Evolutionary conservation across 2,888 invertebrate genomes (phyloP).

Genomic region (Oscheius onirici): DNA sequence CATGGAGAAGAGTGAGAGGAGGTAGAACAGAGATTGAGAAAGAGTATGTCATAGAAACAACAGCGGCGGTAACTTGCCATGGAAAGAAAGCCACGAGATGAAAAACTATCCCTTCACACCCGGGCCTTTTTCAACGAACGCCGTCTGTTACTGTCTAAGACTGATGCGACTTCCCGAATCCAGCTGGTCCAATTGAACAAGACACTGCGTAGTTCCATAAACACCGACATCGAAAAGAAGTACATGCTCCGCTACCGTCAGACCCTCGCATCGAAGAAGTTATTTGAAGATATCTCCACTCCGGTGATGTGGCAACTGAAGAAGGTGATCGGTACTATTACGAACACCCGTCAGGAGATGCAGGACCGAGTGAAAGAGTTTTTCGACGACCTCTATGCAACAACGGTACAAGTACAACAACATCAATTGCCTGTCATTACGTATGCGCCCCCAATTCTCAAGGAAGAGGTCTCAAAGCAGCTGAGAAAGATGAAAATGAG

Average conservation of each 20-base stretch:
- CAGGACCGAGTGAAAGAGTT: slow-evolving; percentile 2
- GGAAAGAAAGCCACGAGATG: background rate
- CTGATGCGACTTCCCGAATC: no score
- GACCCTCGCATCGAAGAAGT: background rate
- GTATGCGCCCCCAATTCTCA: no score
- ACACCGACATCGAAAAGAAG: background rate
- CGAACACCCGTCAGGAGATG: no score
- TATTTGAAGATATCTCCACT: background rate
- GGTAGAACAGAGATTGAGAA: no score
- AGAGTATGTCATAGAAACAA: no score
- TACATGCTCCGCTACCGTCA: background rate
- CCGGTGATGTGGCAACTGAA: background rate
- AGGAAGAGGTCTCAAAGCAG: no score
- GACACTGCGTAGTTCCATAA: background rate
- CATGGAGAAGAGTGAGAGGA: background rate
- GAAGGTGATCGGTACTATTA: background rate
- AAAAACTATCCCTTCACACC: slow-evolving; percentile 4
- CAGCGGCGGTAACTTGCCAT: slow-evolving; percentile 4
- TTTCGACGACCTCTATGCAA: background rate
- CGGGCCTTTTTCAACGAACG: background rate
- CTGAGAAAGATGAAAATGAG: no score
- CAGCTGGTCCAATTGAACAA: background rate
- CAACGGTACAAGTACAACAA: background rate
- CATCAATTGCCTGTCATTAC: slow-evolving; percentile 1
- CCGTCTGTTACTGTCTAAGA: background rate